Evolutionary conservation across 2,113 vertebrate genomes (phyloP).

Genomic region (Columba livia): DNA sequence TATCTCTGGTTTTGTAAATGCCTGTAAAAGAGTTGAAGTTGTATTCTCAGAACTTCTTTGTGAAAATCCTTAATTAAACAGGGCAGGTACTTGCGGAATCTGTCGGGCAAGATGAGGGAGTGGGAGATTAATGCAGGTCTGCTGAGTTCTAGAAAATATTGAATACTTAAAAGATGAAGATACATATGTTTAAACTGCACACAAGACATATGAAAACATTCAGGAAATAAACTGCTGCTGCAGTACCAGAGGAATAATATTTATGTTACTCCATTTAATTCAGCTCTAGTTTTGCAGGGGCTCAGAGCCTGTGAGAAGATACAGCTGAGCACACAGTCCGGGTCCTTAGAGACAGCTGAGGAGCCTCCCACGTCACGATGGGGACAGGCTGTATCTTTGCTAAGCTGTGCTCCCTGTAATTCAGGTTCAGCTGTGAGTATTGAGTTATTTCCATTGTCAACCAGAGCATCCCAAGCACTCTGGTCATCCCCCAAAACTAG

Average conservation of each 20-base stretch:
- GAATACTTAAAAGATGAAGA: background rate
- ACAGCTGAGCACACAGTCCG: background rate
- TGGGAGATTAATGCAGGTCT: background rate
- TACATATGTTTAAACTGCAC: background rate
- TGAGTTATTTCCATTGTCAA: background rate
- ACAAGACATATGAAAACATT: background rate
- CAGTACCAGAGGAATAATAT: background rate
- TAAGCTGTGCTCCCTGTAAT: background rate
- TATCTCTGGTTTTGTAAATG: background rate
- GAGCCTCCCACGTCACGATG: accelerated
- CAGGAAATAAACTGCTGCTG: background rate
- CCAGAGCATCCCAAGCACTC: background rate
- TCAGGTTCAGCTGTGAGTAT: background rate
- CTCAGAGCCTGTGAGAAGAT: background rate
- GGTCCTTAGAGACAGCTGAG: background rate
- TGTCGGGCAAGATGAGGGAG: background rate
- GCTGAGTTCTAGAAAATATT: background rate
- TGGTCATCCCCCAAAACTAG: accelerated
- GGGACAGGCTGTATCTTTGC: background rate
- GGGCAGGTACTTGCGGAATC: background rate
- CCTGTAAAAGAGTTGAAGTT: background rate
- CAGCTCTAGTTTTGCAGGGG: background rate
- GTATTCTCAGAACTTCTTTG: background rate
- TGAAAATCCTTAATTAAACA: background rate
- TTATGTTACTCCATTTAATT: background rate